Conservation (phyloP, 2,797 vertebrate species). For the Anguilla marmorata region DNA sequence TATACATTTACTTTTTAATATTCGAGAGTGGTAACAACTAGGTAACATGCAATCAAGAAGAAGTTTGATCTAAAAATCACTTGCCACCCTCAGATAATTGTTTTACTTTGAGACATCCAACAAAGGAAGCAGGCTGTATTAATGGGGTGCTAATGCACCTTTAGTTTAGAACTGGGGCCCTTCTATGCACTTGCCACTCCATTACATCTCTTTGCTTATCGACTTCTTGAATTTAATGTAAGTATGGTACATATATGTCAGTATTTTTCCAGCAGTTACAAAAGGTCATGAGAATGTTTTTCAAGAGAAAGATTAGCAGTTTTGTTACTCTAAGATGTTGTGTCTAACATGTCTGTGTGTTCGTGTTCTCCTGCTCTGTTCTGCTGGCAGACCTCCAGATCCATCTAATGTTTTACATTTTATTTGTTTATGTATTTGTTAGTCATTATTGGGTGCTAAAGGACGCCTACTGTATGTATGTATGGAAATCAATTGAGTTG, state of each 20-base stretch:
- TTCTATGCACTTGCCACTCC: background rate
- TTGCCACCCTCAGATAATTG: background rate
- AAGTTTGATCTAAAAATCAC: background rate
- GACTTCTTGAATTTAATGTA: conserved; percentile 1
- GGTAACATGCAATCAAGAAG: background rate
- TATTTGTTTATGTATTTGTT: background rate
- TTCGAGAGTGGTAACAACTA: background rate
- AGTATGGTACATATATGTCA: background rate
- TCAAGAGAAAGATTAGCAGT: background rate
- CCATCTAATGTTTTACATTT: background rate
- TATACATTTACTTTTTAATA: background rate
- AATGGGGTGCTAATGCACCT: conserved; percentile 7
- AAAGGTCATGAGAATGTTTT: background rate
- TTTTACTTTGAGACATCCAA: background rate
- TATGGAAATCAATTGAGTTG: background rate
- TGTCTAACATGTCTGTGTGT: background rate
- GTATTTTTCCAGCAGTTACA: background rate
- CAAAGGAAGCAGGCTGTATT: background rate
- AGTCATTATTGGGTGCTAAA: background rate
- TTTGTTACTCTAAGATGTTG: background rate
- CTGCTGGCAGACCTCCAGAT: background rate
- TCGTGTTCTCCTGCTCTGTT: background rate
- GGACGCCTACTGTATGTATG: background rate
- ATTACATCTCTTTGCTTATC: background rate
- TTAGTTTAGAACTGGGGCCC: background rate